A percentile compares a stretch with the other conserved stretches of the same genome.
These are phyloP conservation scores for Aphis gossypii DNA, from an alignment of 1,140 invertebrate genomes.

Conservation along the genomic window DNA sequence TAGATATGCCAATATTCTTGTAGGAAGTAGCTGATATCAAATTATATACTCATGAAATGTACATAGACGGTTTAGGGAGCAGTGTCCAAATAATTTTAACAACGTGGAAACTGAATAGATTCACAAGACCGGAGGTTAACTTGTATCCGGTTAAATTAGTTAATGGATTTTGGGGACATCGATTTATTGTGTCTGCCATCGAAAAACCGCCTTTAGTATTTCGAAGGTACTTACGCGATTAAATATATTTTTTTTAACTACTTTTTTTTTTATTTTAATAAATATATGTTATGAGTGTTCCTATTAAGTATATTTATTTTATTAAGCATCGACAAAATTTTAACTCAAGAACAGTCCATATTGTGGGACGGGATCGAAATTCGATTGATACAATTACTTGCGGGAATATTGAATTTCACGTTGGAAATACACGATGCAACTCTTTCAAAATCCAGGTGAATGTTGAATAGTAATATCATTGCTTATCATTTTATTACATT, in stretches of 20 bases:
- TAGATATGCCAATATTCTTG: background rate
- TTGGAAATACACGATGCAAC: slow-evolving; percentile 71
- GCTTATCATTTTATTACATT: background rate
- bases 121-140: slow-evolving; percentile 69
- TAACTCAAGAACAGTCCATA: slow-evolving; percentile 60
- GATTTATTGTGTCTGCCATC: slow-evolving; percentile 71
- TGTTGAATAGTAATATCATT: background rate
- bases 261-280: background rate
- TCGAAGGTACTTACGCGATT: slow-evolving; percentile 65
- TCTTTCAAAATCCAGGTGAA: background rate
- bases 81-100: slow-evolving; percentile 71
- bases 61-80: slow-evolving; percentile 72
- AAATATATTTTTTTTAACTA: background rate
- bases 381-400: slow-evolving; percentile 69
- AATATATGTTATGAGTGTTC: background rate
- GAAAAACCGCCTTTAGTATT: slow-evolving; percentile 76
- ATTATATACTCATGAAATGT: slow-evolving; percentile 75
- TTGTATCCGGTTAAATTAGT: slow-evolving; percentile 74
- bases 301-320: background rate
- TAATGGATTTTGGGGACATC: slow-evolving; percentile 74
- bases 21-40: slow-evolving; percentile 59
- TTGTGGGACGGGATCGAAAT: slow-evolving; percentile 76
- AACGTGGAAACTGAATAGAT: slow-evolving; percentile 71
- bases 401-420: slow-evolving; percentile 73
- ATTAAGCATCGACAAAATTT: background rate